Percentiles rank a stretch among this genome's conserved stretches.
Evolutionary conservation across 2,888 invertebrate genomes (phyloP).

Genomic region (Gastracanthus pulcherrimus): DNA sequence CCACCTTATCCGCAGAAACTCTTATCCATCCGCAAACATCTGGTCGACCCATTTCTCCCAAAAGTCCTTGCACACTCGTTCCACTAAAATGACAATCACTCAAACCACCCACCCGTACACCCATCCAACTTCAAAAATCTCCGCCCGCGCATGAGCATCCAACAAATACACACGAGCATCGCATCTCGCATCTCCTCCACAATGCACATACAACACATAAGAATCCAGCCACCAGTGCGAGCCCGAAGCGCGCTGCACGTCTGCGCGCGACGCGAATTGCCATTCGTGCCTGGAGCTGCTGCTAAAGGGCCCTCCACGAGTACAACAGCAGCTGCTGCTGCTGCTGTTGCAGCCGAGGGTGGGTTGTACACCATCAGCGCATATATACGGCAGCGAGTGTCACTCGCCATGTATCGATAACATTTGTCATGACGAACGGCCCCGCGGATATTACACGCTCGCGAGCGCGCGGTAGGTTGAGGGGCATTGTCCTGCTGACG

Average conservation of each 20-base stretch:
- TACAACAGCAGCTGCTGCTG: conserved; percentile 18
- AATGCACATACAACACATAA: no score
- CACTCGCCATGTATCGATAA: conserved; percentile 76
- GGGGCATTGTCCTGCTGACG: conserved; percentile 6
- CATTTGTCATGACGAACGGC: conserved; percentile 69
- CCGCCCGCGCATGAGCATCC: not conserved
- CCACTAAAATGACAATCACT: no score
- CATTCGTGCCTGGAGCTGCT: not conserved
- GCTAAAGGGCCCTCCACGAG: conserved; percentile 10
- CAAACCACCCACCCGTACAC: no score
- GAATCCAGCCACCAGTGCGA: no score
- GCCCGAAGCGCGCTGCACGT: not conserved
- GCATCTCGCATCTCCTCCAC: not conserved
- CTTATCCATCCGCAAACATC: no score
- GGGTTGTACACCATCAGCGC: no score
- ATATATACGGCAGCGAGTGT: conserved; percentile 58
- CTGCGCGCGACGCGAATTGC: conserved; percentile 55
- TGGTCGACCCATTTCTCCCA: no score
- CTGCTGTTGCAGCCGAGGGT: no score
- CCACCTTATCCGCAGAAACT: no score
- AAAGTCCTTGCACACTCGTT: no score
- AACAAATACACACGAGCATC: not conserved
- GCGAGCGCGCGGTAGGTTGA: not conserved
- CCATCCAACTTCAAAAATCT: no score
- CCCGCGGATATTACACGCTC: conserved; percentile 37